Conservation (phyloP, 2,888 invertebrate genomes). For the Matsumyia berberina region DNA sequence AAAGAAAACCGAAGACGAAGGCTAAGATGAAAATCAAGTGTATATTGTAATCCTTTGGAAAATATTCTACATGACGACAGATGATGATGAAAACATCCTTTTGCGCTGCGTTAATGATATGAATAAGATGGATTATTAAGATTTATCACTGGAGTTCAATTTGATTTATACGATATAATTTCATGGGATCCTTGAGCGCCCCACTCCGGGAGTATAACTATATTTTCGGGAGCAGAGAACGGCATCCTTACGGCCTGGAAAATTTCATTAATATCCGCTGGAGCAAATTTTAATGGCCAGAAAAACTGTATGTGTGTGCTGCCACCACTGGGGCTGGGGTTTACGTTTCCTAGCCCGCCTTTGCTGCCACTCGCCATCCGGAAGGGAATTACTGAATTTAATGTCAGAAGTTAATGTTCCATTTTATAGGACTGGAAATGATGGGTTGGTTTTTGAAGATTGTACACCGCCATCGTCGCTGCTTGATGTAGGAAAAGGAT, state of each 20-base stretch:
- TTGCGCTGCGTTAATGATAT: constrained; percentile 69
- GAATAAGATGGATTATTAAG: constrained; percentile 76
- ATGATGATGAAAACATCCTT: constrained; percentile 75
- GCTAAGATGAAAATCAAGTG: constrained; percentile 71
- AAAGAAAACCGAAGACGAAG: constrained; percentile 45
- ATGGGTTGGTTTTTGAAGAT: constrained; percentile 62
- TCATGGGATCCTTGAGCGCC: constrained; percentile 44
- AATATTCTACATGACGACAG: constrained; percentile 73
- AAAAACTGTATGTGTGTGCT: constrained; percentile 27
- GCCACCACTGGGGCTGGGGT: constrained; percentile 21
- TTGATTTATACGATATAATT: constrained; percentile 73
- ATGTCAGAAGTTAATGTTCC: constrained; percentile 74
- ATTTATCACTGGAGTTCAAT: constrained; percentile 76
- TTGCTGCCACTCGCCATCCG: constrained; percentile 32
- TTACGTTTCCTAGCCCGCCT: constrained; percentile 38
- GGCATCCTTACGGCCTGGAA: constrained; percentile 24
- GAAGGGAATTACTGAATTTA: constrained; percentile 68
- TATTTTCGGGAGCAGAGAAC: constrained; percentile 8
- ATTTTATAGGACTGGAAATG: constrained; percentile 72
- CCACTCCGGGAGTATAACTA: constrained; percentile 24
- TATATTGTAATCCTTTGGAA: constrained; percentile 75
- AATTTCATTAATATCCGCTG: constrained; percentile 74
- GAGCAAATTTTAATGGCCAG: constrained; percentile 69
- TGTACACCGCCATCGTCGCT: constrained; percentile 19
- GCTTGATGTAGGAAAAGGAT: constrained; percentile 31